Evolutionary conservation across 2,113 vertebrate genomes (phyloP), one percentile per base, ranked within the genome.

Genomic region (Shinisaurus crocodilurus): DNA sequence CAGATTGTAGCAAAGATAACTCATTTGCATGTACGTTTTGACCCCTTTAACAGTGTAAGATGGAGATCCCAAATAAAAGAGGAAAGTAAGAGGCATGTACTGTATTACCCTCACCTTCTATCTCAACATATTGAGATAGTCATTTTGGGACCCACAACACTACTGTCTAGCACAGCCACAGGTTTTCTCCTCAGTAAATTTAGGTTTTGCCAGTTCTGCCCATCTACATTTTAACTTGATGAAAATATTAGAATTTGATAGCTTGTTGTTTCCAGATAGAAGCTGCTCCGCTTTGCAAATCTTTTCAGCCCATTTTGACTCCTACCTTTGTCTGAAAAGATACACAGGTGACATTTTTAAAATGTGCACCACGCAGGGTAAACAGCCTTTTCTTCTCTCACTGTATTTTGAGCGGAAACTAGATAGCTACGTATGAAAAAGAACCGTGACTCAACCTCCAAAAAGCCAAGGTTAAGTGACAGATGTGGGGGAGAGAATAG

Each of bases 391-490:
- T 37, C 32, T 67, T 85, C 57, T 77, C 50, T 54, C 70, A 37
- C 6, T 16, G 57, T 13, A 34, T 77, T 89, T 65, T 5, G 5
- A 32, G 10, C 32, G 29, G 65, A 37, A 77, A 77, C 3, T 43
- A 83, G 54, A 50, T 83, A 6, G 79, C 48, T 75, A 77, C 15
- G 79, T 54, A 77, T 15, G 48, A 60, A 27, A 40, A 84, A 43
- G 25, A 84, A 48, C 29, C 37, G 65, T 63, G 70, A 89, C 70
- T 89, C 72, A 65, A 45, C 10, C 23, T 89, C 69, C 75, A 27
- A 72, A 75, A 80, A 65, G 48, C 40, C 57, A 80, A 88, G 87
- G 87, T 76, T 88, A 63, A 88, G 43, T 82, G 87, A 57, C 79
- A 82, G 72, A 20, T 79, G 57, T 50, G 72, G 45, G 82, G 60